These are phyloP conservation scores for Diarsia mendica DNA, from an alignment of 2,888 invertebrate genomes.

Conservation along the genomic window DNA sequence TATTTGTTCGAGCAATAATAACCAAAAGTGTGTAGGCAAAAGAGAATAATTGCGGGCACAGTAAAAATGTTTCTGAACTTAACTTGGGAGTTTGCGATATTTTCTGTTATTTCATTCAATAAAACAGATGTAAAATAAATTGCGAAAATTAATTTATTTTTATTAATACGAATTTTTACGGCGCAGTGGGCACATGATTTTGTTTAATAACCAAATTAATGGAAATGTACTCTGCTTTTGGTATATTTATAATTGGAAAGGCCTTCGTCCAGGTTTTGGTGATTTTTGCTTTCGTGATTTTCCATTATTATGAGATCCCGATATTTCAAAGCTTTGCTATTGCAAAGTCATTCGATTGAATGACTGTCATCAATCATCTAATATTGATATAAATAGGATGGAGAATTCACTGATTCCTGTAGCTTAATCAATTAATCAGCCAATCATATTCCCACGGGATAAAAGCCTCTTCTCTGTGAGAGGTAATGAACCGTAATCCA, in stretches of 20 bases:
- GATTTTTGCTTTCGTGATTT: too few species aligned
- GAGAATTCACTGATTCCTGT: not conserved
- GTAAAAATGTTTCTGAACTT: slow-evolving; percentile 28
- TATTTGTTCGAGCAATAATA: slow-evolving; percentile 22
- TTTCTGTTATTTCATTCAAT: slow-evolving; percentile 35
- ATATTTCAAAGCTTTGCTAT: too few species aligned
- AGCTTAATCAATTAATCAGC: not conserved
- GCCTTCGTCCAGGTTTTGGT: not conserved
- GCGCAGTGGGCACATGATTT: slow-evolving; percentile 26
- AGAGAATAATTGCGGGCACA: slow-evolving; percentile 27
- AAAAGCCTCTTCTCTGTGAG: not conserved
- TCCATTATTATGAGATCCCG: too few species aligned
- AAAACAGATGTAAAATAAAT: slow-evolving; percentile 48
- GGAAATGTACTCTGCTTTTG: not conserved
- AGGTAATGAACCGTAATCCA: not conserved
- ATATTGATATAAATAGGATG: not conserved
- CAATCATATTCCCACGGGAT: not conserved
- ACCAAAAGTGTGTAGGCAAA: slow-evolving; percentile 26
- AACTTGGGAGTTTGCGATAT: slow-evolving; percentile 21
- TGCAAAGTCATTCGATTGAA: too few species aligned
- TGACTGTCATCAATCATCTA: not conserved
- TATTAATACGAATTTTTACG: slow-evolving; percentile 34
- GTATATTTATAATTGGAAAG: not conserved
- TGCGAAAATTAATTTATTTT: slow-evolving; percentile 37
- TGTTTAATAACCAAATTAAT: slow-evolving; percentile 29